These are phyloP conservation scores for Hipposideros larvatus DNA, from an alignment of 2,797 vertebrate species.

Conservation along the genomic window DNA sequence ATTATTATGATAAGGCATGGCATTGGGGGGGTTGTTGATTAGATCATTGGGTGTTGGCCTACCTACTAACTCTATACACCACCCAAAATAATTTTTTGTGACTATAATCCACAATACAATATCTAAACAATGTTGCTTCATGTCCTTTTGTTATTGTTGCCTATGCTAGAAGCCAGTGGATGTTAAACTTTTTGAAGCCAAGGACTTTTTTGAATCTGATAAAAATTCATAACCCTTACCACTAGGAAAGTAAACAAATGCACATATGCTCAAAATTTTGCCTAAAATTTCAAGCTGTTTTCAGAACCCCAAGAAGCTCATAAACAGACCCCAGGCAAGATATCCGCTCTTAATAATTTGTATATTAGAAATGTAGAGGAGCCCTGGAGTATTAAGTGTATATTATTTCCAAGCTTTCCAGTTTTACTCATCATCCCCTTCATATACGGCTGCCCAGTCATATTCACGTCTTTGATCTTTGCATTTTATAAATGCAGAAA, in stretches of 20 bases:
- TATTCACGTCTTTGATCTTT: slow-evolving; percentile 25
- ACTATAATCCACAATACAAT: background rate
- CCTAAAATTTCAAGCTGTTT: slow-evolving; percentile 30
- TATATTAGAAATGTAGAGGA: background rate
- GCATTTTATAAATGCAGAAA: slow-evolving; percentile 24
- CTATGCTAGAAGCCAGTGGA: background rate
- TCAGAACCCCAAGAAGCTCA: background rate
- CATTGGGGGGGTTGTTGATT: background rate
- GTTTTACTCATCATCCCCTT: background rate
- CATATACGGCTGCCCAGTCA: background rate
- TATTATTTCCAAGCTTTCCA: background rate
- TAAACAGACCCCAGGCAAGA: background rate
- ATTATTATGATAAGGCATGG: background rate
- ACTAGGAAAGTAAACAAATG: background rate
- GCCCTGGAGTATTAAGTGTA: background rate
- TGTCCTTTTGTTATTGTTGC: background rate
- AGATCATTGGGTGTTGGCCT: background rate
- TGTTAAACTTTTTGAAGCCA: background rate
- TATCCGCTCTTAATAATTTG: background rate
- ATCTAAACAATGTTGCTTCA: background rate
- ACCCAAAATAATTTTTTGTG: background rate
- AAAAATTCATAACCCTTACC: background rate
- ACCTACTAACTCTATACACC: background rate
- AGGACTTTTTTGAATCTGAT: background rate
- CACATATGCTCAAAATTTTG: background rate